Percentiles rank a stretch among this genome's conserved stretches.
These are phyloP conservation scores for Notothenia rossii DNA, from an alignment of 2,113 vertebrate species.

Conservation along the genomic window DNA sequence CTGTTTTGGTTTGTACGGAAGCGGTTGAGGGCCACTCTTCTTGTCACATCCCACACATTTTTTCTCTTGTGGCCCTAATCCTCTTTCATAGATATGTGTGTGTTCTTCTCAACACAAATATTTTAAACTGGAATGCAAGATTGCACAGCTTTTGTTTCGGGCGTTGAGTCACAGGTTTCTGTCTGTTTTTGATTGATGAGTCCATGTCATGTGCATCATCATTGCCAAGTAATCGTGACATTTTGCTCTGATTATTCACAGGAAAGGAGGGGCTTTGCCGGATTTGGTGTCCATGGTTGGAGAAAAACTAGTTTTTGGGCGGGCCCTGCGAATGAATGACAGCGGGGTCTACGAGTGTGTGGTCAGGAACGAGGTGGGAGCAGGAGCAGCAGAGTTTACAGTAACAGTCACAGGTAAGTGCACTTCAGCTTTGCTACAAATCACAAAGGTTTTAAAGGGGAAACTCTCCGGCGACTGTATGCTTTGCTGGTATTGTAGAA, in stretches of 20 bases:
- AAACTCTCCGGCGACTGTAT: background rate
- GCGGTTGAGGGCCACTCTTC: no score
- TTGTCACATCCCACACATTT: no score
- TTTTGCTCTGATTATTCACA: slow-evolving; percentile 60
- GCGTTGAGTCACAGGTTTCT: slow-evolving; percentile 35
- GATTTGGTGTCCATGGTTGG: slow-evolving; percentile 72
- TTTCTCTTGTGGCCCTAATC: no score
- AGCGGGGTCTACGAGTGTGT: slow-evolving; percentile 87
- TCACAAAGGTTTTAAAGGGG: background rate
- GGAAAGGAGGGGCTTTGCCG: slow-evolving; percentile 85
- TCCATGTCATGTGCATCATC: slow-evolving; percentile 2
- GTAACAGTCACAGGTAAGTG: slow-evolving; percentile 80
- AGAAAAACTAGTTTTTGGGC: slow-evolving; percentile 84
- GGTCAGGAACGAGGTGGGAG: slow-evolving; percentile 82
- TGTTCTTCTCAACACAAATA: background rate
- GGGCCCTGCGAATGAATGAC: slow-evolving; percentile 79
- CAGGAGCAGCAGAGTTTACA: slow-evolving; percentile 66
- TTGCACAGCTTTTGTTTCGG: slow-evolving; percentile 21
- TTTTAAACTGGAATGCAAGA: background rate
- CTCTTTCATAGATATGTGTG: background rate
- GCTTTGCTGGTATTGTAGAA: background rate
- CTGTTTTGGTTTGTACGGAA: no score
- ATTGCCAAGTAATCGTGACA: background rate
- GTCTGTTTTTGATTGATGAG: background rate
- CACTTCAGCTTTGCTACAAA: background rate